Evolutionary conservation across 2,113 vertebrate species (phyloP), one percentile per base, ranked within the genome.

Genomic region (Dromaius novaehollandiae): DNA sequence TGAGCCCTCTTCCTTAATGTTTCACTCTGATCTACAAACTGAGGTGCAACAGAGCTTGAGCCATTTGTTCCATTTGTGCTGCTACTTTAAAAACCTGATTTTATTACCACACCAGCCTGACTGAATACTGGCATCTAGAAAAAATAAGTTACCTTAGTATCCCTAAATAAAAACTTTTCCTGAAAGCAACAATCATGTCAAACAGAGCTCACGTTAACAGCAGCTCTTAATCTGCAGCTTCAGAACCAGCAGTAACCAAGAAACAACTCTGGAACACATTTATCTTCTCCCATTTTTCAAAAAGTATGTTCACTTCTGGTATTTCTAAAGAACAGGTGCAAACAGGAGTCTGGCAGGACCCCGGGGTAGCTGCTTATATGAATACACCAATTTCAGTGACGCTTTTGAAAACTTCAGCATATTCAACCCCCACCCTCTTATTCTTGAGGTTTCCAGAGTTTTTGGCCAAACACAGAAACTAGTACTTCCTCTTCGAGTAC

Each of bases 321-420:
- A 1, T 25, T 64, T 38, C 22, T 34, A 42, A 26, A 12, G 61
- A 50, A 48, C 3, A 15, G 69, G 12, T 0, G 18, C 46, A 25
- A 40, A 5, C 1, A 1, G 1, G 73, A 48, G 36, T 26, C 61
- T 1, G 26, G 34, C 84, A 82, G 61, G 63, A 60, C 25, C 10
- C 34, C 5, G 71, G 34, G 46, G 53, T 6, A 40, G 24, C 70
- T 22, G 51, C 70, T 73, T 13, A 64, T 2, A 2, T 32, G 17
- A 56, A 46, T 0, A 0, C 0, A 3, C 3, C 51, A 21, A 11
- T 10, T n/a, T 56, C 58, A 44, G 26, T 0, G 5, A 36, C 84
- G 56, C 6, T 50, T 4, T n/a, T n/a, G 56, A 48, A 19, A 19
- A 48, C 18, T 18, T 48, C 18, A 19, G 46, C 46, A 48, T 19